These are phyloP conservation scores for Centroberyx gerrardi DNA, from an alignment of 2,797 vertebrate species.

Conservation along the genomic window DNA sequence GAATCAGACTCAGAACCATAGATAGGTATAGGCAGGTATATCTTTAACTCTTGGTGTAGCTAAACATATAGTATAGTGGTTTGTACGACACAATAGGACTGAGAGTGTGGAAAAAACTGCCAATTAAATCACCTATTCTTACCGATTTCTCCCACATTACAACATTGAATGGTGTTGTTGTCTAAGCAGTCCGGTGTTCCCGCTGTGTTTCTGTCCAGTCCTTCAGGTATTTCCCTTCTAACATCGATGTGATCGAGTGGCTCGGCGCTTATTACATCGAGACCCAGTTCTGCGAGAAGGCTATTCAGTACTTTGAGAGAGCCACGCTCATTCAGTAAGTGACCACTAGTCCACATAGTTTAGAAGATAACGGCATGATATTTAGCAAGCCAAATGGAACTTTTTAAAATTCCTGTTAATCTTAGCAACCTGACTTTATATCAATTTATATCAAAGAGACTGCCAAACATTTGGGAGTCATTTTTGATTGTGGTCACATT, in stretches of 20 bases:
- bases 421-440: background rate
- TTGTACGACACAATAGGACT: no score
- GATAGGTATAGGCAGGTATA: no score
- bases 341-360: background rate
- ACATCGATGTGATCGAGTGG: conserved; percentile 98
- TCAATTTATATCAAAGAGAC: no score
- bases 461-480: background rate
- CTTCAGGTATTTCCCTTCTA: conserved; percentile 95
- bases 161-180: background rate
- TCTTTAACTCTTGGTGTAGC: no score
- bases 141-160: no score
- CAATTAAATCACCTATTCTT: no score
- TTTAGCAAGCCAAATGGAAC: background rate
- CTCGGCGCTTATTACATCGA: conserved; percentile 97
- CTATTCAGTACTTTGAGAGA: conserved; percentile 98
- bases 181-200: background rate
- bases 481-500: background rate
- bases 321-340: conserved; percentile 98
- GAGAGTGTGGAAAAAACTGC: no score
- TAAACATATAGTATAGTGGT: no score
- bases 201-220: conserved; percentile 82
- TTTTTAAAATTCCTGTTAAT: background rate
- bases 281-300: conserved; percentile 98
- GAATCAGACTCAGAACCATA: no score
- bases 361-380: background rate